Evolutionary conservation across 2,888 invertebrate genomes (phyloP), one percentile per base, ranked within the genome.

Genomic region (Miltochrista miniata): DNA sequence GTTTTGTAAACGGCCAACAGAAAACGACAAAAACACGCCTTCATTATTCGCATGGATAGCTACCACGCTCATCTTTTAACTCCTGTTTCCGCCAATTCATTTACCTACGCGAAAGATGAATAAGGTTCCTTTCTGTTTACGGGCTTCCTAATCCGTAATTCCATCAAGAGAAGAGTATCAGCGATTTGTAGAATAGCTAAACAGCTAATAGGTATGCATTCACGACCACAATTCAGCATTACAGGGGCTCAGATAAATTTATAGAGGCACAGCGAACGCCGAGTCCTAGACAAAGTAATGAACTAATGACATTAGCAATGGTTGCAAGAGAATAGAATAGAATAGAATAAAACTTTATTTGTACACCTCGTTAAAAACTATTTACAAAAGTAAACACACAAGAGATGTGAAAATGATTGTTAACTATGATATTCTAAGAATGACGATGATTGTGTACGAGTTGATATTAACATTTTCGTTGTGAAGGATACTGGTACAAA

Each of bases 291-390:
- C 78, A 81, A 83, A 86, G 87, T 88, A 89, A 88, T 86, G 85
- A 87, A 85, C 85, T 87, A 89, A 90, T 89, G 85, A 88, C 87
- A 89, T 90, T 89, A 88, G 81, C 77, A 72, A 76, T 75, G 68
- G 68, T 70, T 72, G 70, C 70, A 61, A 70, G 75, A 75, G 76
- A 79, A n/a, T n/a, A n/a, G n/a, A n/a, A n/a, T n/a, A n/a, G n/a
- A n/a, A n/a, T n/a, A n/a, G n/a, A n/a, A n/a, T n/a, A n/a, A n/a
- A n/a, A n/a, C n/a, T n/a, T n/a, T n/a, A n/a, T n/a, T n/a, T n/a
- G n/a, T n/a, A n/a, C n/a, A n/a, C n/a, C n/a, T n/a, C n/a, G n/a
- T n/a, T n/a, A n/a, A n/a, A n/a, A n/a, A n/a, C n/a, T n/a, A n/a
- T n/a, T n/a, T n/a, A n/a, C n/a, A n/a, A n/a, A n/a, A n/a, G n/a